Percentiles rank a stretch among this genome's conserved stretches.
Conservation (phyloP, 2,797 vertebrate genomes). For the Alcedo atthis region DNA sequence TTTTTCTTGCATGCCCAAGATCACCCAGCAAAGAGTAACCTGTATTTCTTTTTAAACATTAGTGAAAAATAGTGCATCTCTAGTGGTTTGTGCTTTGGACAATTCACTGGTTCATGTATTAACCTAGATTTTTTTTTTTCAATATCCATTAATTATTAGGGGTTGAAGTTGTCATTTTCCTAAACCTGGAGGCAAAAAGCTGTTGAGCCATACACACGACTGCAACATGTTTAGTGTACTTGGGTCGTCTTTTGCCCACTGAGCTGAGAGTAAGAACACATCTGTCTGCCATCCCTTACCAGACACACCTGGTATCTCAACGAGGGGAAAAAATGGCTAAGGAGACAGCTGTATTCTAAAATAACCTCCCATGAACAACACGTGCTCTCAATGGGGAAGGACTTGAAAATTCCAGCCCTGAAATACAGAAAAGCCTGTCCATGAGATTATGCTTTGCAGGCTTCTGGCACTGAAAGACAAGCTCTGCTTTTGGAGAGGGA, state of each 20-base stretch:
- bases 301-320: background rate
- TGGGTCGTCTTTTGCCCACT: accelerated
- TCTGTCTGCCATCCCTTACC: background rate
- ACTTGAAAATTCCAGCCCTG: background rate
- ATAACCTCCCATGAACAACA: background rate
- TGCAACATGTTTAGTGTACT: accelerated
- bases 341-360: background rate
- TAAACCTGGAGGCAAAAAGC: background rate
- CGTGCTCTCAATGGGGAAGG: background rate
- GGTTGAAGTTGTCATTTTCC: background rate
- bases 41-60: background rate
- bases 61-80: background rate
- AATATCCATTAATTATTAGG: background rate
- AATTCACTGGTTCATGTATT: background rate
- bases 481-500: background rate
- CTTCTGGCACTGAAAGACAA: background rate
- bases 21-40: background rate
- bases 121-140: background rate
- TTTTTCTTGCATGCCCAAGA: background rate
- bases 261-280: background rate
- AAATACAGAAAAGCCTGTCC: background rate
- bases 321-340: background rate
- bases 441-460: background rate
- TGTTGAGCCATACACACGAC: background rate
- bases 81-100: background rate